Base-by-base conservation (phyloP, 2,113 vertebrate genomes). In the Microtus montanus region DNA sequence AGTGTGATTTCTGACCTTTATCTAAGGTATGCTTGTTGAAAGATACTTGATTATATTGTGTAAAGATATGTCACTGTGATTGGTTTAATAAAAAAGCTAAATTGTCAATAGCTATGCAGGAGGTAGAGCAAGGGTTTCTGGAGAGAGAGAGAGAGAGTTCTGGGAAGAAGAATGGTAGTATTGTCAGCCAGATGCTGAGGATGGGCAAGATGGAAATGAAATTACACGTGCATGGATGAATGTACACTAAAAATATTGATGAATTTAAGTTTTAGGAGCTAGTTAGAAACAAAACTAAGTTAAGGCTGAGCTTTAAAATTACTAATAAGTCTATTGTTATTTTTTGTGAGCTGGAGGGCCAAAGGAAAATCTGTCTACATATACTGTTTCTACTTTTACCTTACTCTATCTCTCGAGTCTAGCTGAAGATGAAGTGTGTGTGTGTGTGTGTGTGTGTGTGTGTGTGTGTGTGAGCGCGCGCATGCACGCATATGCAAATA, bases 361-460 rank as follows among this genome's bases (percentile, higher is more conserved):
- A 71, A 71, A 71, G 68, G n/a, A 71, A 68, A n/a, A n/a, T 71
- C 15, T 20, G 17, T 71, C 68, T n/a, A 71, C 33, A n/a, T 71
- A 19, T n/a, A 17, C 4, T 86, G 78, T 19, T 20, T 49, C 22
- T 0, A 54, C 41, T 73, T 82, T 87, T 79, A 30, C 22, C 30
- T 82, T 77, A 71, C 30, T 82, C 11, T 14, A 44, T 71, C 93
- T 95, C 90, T 89, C 68, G 38, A 91, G 49, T 33, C 35, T 75
- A 52, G 20, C 2, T 19, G 24, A n/a, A 97, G 84, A 79, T 49
- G 4, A 20, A 47, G 2, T 28, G 75, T 30, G 79, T 35, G 3
- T 35, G 3, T 28, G 47, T 49, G 47, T 49, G 47, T 11, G 47
- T 49, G 47, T 2, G 49, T 47, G 2, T 28, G 75, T 30, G 79